These are phyloP conservation scores for Maniola jurtina DNA, from an alignment of 1,140 invertebrate genomes.

Conservation along the genomic window DNA sequence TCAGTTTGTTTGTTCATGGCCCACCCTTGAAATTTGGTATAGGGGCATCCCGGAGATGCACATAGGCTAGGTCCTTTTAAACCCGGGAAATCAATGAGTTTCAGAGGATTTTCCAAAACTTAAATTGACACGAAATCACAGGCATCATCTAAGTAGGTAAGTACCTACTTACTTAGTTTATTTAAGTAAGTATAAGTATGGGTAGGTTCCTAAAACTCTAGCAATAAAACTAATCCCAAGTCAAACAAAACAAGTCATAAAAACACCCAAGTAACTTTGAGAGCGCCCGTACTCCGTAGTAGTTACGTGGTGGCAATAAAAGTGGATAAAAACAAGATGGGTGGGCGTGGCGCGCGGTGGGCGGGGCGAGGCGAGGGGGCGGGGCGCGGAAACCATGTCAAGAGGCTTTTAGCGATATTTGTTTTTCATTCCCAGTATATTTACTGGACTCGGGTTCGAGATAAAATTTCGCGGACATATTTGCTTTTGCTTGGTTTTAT, in stretches of 20 bases:
- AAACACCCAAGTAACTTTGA: neutral
- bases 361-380: constrained; percentile 40
- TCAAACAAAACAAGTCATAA: neutral
- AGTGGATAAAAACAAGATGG: constrained; percentile 33
- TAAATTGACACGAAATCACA: no score
- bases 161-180: no score
- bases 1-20: no score
- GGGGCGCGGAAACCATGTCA: constrained; percentile 35
- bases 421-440: constrained; percentile 30
- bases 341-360: constrained; percentile 32
- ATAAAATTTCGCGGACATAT: constrained; percentile 23
- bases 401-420: constrained; percentile 29
- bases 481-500: constrained; percentile 16
- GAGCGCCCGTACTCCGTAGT: neutral
- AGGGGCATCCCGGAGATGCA: no score
- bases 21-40: no score
- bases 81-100: no score
- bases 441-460: constrained; percentile 23
- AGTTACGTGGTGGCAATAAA: constrained; percentile 9
- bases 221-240: neutral
- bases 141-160: no score
- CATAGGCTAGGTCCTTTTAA: no score
- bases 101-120: no score
- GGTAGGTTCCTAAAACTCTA: no score
- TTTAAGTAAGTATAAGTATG: no score